Evolutionary conservation across 1,140 invertebrate species (phyloP), one percentile per base, ranked within the genome.

Genomic region (Penaeus vannamei): DNA sequence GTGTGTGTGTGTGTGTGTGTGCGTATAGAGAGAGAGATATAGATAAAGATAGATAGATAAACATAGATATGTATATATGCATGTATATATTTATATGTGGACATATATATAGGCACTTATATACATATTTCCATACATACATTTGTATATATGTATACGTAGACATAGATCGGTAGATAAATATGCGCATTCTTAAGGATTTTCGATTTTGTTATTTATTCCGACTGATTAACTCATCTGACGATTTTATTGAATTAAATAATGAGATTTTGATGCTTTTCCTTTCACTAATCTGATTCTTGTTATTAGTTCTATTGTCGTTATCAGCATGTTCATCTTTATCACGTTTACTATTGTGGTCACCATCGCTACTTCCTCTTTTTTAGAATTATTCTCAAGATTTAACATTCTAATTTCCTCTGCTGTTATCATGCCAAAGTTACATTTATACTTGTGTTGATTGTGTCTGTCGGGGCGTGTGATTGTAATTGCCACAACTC

Each of bases 21-120:
- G 23, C 23, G 12, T 72, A 19, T n/a, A 72, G 20, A 72, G 14
- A 32, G 20, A 0, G 20, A 72, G 0, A 72, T 72, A 72, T 72
- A 72, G 20, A 72, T 19, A 72, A 23, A 72, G 20, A 72, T 72
- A 72, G 20, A 72, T 72, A 72, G 20, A 72, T 72, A 72, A 23
- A 72, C 23, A 72, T 72, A 72, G 20, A 72, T 72, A 19, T 72
- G 14, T 72, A 23, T 72, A 72, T 72, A 23, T 72, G 2, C 23
- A 23, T 72, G 2, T 26, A 72, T 72, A 23, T 72, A 2, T 72
- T 0, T 72, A 23, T 72, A 23, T 32, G 2, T 72, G 20, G 42
- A 80, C 42, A 80, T 80, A 80, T 80, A 80, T 80, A 8, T 53
- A 80, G 7, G 19, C 42, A 19, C n/a, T 1, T 80, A 80, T 80